Base-by-base conservation (phyloP, 1,140 invertebrate species). In the Sweltsa coloradensis region DNA sequence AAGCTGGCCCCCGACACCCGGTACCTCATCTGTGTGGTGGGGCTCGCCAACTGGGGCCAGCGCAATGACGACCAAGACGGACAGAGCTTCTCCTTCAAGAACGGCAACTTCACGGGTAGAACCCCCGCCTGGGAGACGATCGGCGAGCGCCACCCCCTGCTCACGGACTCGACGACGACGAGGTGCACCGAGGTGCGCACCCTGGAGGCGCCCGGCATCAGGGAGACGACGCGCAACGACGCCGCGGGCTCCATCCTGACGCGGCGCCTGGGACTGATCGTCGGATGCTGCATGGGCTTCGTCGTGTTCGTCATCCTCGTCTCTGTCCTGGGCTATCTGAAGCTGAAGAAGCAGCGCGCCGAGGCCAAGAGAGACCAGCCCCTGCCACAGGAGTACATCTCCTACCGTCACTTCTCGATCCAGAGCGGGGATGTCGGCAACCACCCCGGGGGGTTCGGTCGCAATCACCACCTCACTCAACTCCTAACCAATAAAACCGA, bases 11-110 rank as follows among this genome's bases (percentile, higher is more conserved):
- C 88, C 1, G 83, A 81, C 57, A 85, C 83, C 0, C 73, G 76
- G 44, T 93, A 93, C 65, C 72, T 79, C 42, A 81, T 93, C 53
- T 93, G 89, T 63, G 84, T 92, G 18, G 68, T 88, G 47, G 87
- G 85, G 3, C 67, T 87, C 22, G 83, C 84, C 44, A 81, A 79
- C 61, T 82, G 81, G 73, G 48, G 53, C 53, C 22, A n/a, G n/a
- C n/a, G n/a, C n/a, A n/a, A n/a, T n/a, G 40, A 55, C 34, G 53
- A 57, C 41, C 46, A 60, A 26, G 36, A 57, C n/a, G n/a, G n/a
- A n/a, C n/a, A n/a, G n/a, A n/a, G n/a, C n/a, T n/a, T n/a, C n/a
- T n/a, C n/a, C n/a, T n/a, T n/a, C n/a, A n/a, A n/a, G n/a, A n/a
- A n/a, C n/a, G n/a, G n/a, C n/a, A n/a, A n/a, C n/a, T n/a, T n/a